These are phyloP conservation scores for Periplaneta americana DNA, from an alignment of 1,140 invertebrate species.

Conservation along the genomic window DNA sequence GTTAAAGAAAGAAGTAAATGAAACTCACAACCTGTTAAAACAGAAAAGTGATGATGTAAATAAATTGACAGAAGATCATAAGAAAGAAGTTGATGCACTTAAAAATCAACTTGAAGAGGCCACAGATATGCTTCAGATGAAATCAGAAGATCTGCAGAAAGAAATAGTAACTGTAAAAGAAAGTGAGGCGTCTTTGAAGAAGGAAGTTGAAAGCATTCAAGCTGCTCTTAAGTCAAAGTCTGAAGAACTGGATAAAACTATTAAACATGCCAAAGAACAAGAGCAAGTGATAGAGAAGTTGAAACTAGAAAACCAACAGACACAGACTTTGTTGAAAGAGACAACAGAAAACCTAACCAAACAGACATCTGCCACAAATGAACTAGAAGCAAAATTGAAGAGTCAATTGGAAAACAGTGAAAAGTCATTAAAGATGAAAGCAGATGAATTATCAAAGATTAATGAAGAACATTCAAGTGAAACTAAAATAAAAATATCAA, in stretches of 20 bases:
- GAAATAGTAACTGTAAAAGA: conserved; percentile 29
- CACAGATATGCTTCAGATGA: conserved; percentile 31
- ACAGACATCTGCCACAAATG: conserved; percentile 38
- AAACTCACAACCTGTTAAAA: conserved; percentile 33
- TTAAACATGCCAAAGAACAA: conserved; percentile 22
- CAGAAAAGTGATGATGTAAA: conserved; percentile 31
- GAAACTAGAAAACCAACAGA: conserved; percentile 18
- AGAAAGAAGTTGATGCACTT: conserved; percentile 35
- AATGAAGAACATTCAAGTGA: conserved; percentile 31
- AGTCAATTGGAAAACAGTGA: conserved; percentile 23
- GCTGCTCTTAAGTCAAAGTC: conserved; percentile 31
- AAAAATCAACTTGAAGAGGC: conserved; percentile 33
- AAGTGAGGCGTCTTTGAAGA: conserved; percentile 25
- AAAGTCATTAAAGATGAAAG: conserved; percentile 36
- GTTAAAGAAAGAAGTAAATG: conserved; percentile 31
- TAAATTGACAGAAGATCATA: conserved; percentile 20
- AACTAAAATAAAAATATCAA: conserved; percentile 27
- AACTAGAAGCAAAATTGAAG: conserved; percentile 38
- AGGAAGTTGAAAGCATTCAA: conserved; percentile 24
- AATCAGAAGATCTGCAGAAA: conserved; percentile 28
- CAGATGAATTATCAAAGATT: conserved; percentile 25
- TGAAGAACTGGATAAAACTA: conserved; percentile 38
- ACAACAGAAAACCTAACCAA: conserved; percentile 40
- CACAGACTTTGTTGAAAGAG: conserved; percentile 16
- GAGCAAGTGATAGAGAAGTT: conserved; percentile 21